Conservation (phyloP, 2,888 invertebrate species). For the Euzophera pinguis region DNA sequence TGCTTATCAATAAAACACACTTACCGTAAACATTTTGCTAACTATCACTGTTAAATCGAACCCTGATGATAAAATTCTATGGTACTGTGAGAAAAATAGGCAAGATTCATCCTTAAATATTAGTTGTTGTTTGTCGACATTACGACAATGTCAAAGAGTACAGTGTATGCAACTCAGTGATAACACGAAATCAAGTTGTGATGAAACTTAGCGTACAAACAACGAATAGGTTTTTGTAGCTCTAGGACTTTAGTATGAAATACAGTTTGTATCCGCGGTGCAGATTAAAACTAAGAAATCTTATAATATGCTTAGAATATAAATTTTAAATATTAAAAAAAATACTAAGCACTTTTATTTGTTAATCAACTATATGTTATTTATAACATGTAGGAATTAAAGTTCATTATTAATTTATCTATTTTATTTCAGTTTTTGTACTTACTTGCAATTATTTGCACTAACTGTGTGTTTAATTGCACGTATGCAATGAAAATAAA, state of each 20-base stretch:
- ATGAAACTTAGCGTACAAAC: conserved; percentile 38
- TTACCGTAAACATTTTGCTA: conserved; percentile 58
- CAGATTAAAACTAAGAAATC: too few relatives aligned
- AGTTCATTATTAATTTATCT: too few relatives aligned
- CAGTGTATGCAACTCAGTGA: conserved; percentile 51
- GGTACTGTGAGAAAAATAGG: conserved; percentile 38
- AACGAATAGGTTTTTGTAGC: conserved; percentile 25
- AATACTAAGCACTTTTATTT: too few relatives aligned
- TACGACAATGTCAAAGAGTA: conserved; percentile 46
- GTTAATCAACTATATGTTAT: too few relatives aligned
- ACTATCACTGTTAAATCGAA: too few relatives aligned
- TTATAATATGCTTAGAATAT: background rate
- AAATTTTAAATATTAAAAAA: background rate
- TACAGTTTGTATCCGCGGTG: too few relatives aligned
- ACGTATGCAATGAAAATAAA: background rate
- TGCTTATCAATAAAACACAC: conserved; percentile 22
- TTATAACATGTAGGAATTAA: too few relatives aligned
- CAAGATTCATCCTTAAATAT: conserved; percentile 58
- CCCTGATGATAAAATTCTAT: conserved; percentile 22
- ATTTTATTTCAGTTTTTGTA: too few relatives aligned
- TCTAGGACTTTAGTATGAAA: background rate
- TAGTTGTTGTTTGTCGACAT: conserved; percentile 51
- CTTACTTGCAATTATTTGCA: too few relatives aligned
- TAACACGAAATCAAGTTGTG: conserved; percentile 56
- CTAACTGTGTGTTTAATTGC: too few relatives aligned